A percentile compares a stretch with the other conserved stretches of the same genome.
Conservation (phyloP, 2,113 vertebrate species). For the Gymnarchus niloticus region DNA sequence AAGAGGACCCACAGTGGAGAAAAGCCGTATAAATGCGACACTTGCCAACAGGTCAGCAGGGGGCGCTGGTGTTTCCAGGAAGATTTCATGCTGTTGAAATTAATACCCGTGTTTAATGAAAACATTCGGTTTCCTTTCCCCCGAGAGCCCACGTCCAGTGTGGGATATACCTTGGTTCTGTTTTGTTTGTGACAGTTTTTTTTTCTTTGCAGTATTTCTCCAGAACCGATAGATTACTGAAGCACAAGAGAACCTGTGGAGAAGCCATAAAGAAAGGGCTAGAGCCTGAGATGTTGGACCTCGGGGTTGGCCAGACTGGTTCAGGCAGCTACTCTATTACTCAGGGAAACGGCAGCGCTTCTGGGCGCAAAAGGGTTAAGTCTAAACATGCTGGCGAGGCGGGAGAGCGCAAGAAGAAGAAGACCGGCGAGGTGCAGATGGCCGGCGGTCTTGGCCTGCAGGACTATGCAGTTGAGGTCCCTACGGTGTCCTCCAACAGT, state of each 20-base stretch:
- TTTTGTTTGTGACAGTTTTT: not conserved
- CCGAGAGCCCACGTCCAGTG: not conserved
- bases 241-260: constrained; percentile 98
- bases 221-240: constrained; percentile 95
- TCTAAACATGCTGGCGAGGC: constrained; percentile 76
- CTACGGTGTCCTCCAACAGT: constrained; percentile 70
- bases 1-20: constrained; percentile 98
- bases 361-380: constrained; percentile 84
- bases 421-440: constrained; percentile 69
- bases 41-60: constrained; percentile 81
- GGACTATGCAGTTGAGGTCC: constrained; percentile 82
- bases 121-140: too few species aligned
- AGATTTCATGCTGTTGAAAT: not conserved
- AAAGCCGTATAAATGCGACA: constrained; percentile 98
- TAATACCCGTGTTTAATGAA: not conserved
- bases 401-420: constrained; percentile 82
- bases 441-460: constrained; percentile 69
- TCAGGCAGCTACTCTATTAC: constrained; percentile 77
- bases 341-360: constrained; percentile 92
- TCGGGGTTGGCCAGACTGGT: constrained; percentile 73
- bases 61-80: not conserved
- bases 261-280: constrained; percentile 94
- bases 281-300: constrained; percentile 81
- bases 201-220: constrained; percentile 80
- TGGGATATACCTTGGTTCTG: not conserved